Conservation (phyloP, 2,113 vertebrate species). For the Prionailurus viverrinus region DNA sequence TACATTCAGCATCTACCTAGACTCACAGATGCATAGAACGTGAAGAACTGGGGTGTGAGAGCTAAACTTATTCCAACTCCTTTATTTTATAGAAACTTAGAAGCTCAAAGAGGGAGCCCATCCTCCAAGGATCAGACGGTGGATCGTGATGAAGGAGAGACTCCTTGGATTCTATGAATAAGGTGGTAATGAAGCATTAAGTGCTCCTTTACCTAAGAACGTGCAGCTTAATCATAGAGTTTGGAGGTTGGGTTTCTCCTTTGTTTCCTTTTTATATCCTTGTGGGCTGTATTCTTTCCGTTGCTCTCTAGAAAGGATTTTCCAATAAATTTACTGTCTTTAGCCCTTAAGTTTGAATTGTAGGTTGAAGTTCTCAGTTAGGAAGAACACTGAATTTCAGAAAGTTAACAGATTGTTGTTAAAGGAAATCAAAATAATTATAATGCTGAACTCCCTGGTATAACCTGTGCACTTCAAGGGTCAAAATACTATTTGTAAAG, state of each 20-base stretch:
- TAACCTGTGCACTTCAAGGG: neutral
- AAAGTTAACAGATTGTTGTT: neutral
- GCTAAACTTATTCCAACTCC: neutral
- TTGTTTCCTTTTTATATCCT: neutral
- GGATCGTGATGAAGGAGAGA: neutral
- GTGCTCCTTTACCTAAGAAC: neutral
- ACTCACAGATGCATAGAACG: neutral
- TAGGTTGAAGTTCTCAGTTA: slow-evolving; percentile 1
- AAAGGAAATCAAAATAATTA: slow-evolving; percentile 50
- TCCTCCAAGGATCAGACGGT: neutral
- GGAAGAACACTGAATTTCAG: neutral
- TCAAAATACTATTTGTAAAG: neutral
- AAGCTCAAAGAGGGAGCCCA: neutral
- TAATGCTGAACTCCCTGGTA: neutral
- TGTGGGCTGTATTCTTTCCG: neutral
- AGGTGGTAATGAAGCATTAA: neutral
- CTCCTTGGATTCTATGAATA: neutral
- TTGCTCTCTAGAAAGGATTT: neutral
- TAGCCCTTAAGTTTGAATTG: neutral
- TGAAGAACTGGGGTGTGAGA: neutral
- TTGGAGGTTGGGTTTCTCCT: neutral
- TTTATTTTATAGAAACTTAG: neutral
- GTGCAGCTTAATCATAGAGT: neutral
- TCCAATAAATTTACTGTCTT: slow-evolving; percentile 41
- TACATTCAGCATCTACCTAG: neutral